These are phyloP conservation scores for Diglossa cyanea DNA, from an alignment of 2,797 vertebrate species.

Conservation along the genomic window DNA sequence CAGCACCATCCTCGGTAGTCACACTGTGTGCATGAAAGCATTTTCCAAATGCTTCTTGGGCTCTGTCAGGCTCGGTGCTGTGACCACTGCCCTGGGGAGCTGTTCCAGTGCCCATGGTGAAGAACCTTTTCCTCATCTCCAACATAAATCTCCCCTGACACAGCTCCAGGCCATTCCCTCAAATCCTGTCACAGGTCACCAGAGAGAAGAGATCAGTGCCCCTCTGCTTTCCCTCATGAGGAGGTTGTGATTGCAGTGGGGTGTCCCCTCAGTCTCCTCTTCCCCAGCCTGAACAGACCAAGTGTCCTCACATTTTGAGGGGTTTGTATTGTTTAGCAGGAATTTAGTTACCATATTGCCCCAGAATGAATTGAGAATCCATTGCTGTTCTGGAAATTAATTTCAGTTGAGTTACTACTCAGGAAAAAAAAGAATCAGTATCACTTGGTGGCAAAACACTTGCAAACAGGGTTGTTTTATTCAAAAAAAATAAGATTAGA, in stretches of 20 bases:
- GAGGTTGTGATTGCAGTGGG: fast-evolving
- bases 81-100: neutral
- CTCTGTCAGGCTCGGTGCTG: neutral
- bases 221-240: neutral
- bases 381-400: neutral
- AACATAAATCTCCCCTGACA: neutral
- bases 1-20: neutral
- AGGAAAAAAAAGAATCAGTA: fast-evolving
- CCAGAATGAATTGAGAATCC: neutral
- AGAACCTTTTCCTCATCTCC: neutral
- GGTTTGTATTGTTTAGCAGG: neutral
- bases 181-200: neutral
- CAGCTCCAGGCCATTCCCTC: neutral
- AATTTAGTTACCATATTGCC: neutral
- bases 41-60: neutral
- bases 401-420: neutral
- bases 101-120: neutral
- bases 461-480: neutral
- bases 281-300: neutral
- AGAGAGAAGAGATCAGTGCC: neutral
- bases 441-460: neutral
- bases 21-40: fast-evolving
- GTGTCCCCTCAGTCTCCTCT: neutral
- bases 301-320: neutral
- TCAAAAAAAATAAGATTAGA: neutral